phyloP scores from a whole-genome alignment of 2,113 vertebrate genomes.

The Atractosteus spatula region DNA sequence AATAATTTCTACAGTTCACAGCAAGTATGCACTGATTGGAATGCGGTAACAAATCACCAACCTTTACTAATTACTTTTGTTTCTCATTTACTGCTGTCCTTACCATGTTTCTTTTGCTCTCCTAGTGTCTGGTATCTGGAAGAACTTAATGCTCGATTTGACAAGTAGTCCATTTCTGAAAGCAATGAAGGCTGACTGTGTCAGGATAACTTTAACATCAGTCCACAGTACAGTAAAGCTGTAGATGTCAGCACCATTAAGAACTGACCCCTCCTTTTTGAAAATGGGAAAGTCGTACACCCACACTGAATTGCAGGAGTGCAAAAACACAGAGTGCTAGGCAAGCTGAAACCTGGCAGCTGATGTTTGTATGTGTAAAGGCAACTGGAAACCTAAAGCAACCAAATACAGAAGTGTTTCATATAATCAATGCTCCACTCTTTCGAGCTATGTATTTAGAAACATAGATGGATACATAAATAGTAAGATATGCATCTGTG shows the following conservation, averaged over 20 bases:
- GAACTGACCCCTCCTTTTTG: too few relatives aligned
- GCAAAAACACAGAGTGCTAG: slow-evolving; percentile 1
- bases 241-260: too few relatives aligned
- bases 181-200: neutral
- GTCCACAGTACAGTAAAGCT: too few relatives aligned
- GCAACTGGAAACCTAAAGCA: neutral
- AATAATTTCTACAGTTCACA: too few relatives aligned
- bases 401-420: too few relatives aligned
- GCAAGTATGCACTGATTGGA: too few relatives aligned
- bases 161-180: neutral
- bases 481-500: too few relatives aligned
- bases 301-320: neutral
- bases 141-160: neutral
- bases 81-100: neutral
- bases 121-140: neutral
- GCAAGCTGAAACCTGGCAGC: slow-evolving; percentile 4
- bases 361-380: neutral
- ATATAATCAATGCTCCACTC: too few relatives aligned
- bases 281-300: neutral
- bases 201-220: too few relatives aligned
- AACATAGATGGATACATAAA: too few relatives aligned
- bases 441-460: too few relatives aligned
- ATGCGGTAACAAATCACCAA: too few relatives aligned
- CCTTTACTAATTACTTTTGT: neutral
- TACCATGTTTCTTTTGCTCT: neutral